phyloP scores from a whole-genome alignment of 2,113 vertebrate genomes.

The Phalacrocorax pelagicus region DNA sequence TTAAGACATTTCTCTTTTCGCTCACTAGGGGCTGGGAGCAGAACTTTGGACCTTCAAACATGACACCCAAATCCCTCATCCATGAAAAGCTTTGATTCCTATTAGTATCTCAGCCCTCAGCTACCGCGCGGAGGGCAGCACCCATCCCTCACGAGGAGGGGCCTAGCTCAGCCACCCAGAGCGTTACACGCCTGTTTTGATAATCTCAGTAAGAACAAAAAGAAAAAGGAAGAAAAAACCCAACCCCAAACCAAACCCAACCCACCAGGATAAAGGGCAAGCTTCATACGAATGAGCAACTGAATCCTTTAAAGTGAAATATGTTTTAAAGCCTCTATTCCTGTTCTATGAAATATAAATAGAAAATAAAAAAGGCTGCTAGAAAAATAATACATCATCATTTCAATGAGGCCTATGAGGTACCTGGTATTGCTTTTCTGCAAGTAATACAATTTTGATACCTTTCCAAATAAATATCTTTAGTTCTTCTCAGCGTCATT shows the following conservation, averaged over 20 bases:
- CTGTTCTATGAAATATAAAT: neutral
- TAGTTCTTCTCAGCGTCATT: neutral
- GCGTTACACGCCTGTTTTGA: neutral
- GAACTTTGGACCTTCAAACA: neutral
- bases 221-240: no score
- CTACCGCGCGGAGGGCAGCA: neutral
- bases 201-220: neutral
- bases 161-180: neutral
- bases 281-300: neutral
- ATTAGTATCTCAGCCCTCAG: neutral
- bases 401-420: neutral
- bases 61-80: neutral
- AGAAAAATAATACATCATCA: neutral
- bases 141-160: neutral
- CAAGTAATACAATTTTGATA: neutral
- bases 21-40: neutral
- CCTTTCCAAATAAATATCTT: neutral
- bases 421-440: neutral
- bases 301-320: neutral
- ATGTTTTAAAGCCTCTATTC: neutral
- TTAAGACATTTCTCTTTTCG: neutral
- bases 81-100: neutral
- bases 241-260: no score
- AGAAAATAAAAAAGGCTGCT: neutral
- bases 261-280: neutral